Base-by-base conservation (phyloP, 2,113 vertebrate genomes). In the Triplophysa rosa region DNA sequence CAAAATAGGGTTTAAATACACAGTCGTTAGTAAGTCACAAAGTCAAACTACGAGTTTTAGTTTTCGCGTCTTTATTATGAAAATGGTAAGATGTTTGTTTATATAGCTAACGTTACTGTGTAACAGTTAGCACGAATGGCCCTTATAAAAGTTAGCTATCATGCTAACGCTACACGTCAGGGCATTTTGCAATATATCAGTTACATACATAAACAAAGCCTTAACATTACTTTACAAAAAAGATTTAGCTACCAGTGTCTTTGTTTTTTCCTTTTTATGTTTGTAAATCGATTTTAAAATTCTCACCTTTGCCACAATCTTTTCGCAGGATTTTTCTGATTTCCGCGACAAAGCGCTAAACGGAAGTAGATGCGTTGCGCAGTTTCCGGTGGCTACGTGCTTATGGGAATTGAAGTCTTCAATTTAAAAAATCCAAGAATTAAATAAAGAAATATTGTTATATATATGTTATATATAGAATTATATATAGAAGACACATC, bases 371-470 rank as follows among this genome's bases (percentile, higher is more conserved):
- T 37, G 13, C 3, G 64, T 37, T 3, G 9, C 23, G 21, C n/a
- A 17, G 47, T 54, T 52, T 77, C 61, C 74, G 74, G 74, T 33
- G 19, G 33, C 4, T 6, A 45, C 37, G 26, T 45, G 24, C 16
- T 54, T 23, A 4, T 65, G 61, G 73, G 73, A 76, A 54, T 52
- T 74, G 70, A 33, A 26, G 62, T 75, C 56, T 47, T 40, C 23
- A 47, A 40, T 21, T 4, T 0, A 17, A 2, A 14, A 40, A 67
- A n/a, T 14, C 12, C 14, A 49, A 49, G 14, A 37, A 37, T 37
- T 49, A 14, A 49, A 49, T 11, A 49, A 49, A 49, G 13, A 49
- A 49, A 49, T 49, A 49, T n/a, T n/a, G n/a, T n/a, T n/a, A n/a
- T n/a, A n/a, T n/a, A n/a, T n/a, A n/a, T n/a, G n/a, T n/a, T n/a